These are phyloP conservation scores for Leptarthrus brevirostris DNA, from an alignment of 2,888 invertebrate species.

Conservation along the genomic window DNA sequence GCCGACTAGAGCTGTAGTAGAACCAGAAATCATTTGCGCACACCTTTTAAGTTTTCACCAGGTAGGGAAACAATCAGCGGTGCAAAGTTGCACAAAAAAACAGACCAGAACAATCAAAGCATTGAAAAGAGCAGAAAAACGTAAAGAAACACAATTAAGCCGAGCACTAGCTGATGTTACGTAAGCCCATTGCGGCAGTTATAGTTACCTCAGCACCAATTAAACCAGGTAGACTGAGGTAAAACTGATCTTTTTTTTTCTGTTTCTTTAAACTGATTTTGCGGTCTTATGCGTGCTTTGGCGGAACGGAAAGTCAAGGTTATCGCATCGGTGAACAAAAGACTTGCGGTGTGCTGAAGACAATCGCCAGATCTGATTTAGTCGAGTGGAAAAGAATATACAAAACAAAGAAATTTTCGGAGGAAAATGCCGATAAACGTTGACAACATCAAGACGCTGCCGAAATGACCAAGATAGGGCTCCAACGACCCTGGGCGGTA, in stretches of 20 bases:
- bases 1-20: not conserved
- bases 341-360: not conserved
- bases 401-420: constrained; percentile 10
- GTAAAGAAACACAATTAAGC: constrained; percentile 22
- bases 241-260: not conserved
- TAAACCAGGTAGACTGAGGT: not conserved
- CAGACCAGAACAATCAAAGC: not conserved
- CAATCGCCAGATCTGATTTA: constrained; percentile 10
- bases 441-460: not conserved
- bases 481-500: not conserved
- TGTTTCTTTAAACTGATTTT: constrained; percentile 3
- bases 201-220: constrained; percentile 23
- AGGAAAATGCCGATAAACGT: constrained; percentile 18
- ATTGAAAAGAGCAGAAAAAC: constrained; percentile 16
- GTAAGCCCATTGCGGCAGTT: constrained; percentile 31
- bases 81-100: not conserved
- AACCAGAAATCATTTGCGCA: not conserved
- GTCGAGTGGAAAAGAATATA: constrained; percentile 8
- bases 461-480: constrained; percentile 8
- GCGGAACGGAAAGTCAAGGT: constrained; percentile 40
- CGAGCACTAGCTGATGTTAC: constrained; percentile 4
- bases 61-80: not conserved
- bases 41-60: not conserved
- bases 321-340: constrained; percentile 9
- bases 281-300: constrained; percentile 11